phyloP scores from a whole-genome alignment of 2,888 invertebrate genomes.

The Agrotis clavis region DNA sequence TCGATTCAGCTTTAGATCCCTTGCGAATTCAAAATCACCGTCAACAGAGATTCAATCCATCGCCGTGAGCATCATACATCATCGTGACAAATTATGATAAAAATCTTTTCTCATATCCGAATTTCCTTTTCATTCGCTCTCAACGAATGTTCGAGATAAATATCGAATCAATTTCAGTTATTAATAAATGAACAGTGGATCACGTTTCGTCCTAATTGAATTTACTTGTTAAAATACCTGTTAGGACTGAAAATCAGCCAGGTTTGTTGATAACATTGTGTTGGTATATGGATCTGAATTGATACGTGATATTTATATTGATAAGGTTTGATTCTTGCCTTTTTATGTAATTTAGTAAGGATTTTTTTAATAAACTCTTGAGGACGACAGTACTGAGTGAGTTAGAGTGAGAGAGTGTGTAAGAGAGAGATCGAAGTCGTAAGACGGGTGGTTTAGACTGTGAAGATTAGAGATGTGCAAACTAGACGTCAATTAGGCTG shows the following conservation, averaged over 20 bases:
- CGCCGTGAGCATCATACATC: neutral
- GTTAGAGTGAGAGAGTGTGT: no score
- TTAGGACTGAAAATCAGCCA: conserved; percentile 18
- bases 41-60: neutral
- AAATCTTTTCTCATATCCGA: neutral
- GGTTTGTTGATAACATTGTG: neutral
- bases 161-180: conserved; percentile 38
- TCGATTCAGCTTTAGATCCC: no score
- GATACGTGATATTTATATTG: conserved; percentile 17
- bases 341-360: no score
- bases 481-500: no score
- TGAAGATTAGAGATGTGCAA: no score
- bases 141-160: conserved; percentile 32
- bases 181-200: conserved; percentile 24
- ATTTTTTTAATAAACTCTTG: no score
- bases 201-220: conserved; percentile 48
- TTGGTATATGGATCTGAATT: neutral
- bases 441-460: no score
- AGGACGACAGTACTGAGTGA: no score
- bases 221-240: conserved; percentile 28
- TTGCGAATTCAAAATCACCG: neutral
- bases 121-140: conserved; percentile 24
- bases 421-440: no score
- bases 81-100: conserved; percentile 7
- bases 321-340: neutral